These are phyloP conservation scores for Tetheella fluctuosa DNA, from an alignment of 2,888 invertebrate species.

Conservation along the genomic window DNA sequence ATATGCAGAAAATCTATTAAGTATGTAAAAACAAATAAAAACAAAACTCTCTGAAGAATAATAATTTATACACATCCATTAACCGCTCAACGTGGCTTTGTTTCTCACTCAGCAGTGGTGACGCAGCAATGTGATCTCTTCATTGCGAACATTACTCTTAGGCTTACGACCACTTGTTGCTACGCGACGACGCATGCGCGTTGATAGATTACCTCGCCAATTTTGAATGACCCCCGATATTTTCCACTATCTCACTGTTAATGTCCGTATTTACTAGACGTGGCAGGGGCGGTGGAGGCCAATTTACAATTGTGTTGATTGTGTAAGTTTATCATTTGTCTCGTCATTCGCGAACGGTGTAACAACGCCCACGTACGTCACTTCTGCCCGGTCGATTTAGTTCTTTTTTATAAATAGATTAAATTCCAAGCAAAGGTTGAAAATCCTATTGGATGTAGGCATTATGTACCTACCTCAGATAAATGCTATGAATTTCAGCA, in stretches of 20 bases:
- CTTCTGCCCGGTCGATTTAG: background rate
- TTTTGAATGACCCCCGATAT: background rate
- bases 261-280: background rate
- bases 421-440: too few relatives aligned
- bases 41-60: background rate
- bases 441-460: too few relatives aligned
- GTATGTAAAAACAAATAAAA: too few relatives aligned
- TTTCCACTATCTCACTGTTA: background rate
- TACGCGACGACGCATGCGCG: slow-evolving; percentile 10
- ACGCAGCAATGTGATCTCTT: background rate
- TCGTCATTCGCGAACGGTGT: background rate
- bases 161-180: slow-evolving; percentile 10
- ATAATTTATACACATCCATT: background rate
- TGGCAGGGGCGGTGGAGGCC: background rate
- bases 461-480: too few relatives aligned
- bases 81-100: background rate
- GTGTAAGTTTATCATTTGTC: background rate
- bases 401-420: too few relatives aligned
- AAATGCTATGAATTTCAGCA: too few relatives aligned
- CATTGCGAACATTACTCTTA: background rate
- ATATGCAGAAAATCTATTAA: too few relatives aligned
- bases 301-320: background rate
- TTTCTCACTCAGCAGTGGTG: background rate
- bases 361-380: background rate
- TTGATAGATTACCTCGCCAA: background rate